phyloP scores from a whole-genome alignment of 2,797 vertebrate species.

The Ctenopoma multispine region DNA sequence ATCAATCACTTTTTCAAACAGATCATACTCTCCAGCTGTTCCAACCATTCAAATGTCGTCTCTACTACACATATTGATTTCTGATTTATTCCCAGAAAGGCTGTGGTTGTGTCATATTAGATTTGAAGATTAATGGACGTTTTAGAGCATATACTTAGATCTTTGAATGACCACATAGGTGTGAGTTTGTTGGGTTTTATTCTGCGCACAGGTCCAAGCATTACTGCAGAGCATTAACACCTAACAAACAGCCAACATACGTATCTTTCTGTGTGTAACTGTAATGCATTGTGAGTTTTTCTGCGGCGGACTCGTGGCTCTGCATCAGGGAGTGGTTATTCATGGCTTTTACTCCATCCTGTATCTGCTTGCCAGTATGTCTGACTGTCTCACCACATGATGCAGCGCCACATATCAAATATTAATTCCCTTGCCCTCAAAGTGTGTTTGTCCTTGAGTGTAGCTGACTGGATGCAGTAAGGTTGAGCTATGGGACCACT shows the following conservation, averaged over 20 bases:
- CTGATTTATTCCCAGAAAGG: too few species aligned
- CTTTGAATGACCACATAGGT: not conserved
- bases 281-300: not conserved
- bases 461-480: slow-evolving; percentile 65
- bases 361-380: slow-evolving; percentile 31
- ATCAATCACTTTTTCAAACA: not conserved
- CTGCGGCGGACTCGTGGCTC: slow-evolving; percentile 11
- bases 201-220: not conserved
- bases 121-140: not conserved
- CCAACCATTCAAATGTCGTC: too few species aligned
- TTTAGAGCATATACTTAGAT: not conserved
- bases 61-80: too few species aligned
- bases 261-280: not conserved
- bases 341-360: slow-evolving; percentile 33
- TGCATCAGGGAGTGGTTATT: slow-evolving; percentile 49
- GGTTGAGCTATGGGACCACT: slow-evolving; percentile 63
- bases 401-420: slow-evolving; percentile 77
- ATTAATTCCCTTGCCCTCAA: slow-evolving; percentile 73
- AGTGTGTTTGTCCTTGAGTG: slow-evolving; percentile 73
- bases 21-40: too few species aligned
- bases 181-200: not conserved
- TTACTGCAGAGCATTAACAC: not conserved
- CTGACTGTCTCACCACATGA: slow-evolving; percentile 66
- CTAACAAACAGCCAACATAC: not conserved
- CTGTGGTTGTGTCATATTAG: not conserved